Conservation (phyloP, 2,888 invertebrate species). For the Germaria angustata region DNA sequence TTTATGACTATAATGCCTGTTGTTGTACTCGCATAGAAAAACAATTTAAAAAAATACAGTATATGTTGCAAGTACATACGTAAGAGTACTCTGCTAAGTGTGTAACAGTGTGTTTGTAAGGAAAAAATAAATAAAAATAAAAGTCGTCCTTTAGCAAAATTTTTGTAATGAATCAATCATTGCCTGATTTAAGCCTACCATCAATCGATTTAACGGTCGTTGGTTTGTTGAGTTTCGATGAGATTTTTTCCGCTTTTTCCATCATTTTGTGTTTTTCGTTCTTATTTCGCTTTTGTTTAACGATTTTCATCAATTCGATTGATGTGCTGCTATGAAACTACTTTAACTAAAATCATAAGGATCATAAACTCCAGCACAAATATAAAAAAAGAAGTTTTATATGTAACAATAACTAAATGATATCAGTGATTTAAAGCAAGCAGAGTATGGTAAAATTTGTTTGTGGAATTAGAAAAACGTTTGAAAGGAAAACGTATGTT, state of each 20-base stretch:
- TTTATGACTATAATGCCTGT: slow-evolving; percentile 50
- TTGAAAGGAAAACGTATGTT: background rate
- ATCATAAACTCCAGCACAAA: slow-evolving; percentile 48
- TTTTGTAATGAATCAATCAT: slow-evolving; percentile 66
- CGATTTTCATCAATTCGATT: slow-evolving; percentile 50
- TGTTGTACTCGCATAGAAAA: slow-evolving; percentile 19
- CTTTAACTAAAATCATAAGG: slow-evolving; percentile 49
- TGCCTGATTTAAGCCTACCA: slow-evolving; percentile 66
- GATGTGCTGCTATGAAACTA: slow-evolving; percentile 43
- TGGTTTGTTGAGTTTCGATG: slow-evolving; percentile 62
- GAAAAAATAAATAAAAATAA: background rate
- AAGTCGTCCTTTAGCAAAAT: slow-evolving; percentile 35
- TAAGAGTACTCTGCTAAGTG: background rate
- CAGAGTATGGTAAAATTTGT: slow-evolving; percentile 20
- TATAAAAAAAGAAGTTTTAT: background rate
- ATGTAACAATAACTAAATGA: slow-evolving; percentile 47
- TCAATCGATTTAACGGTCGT: slow-evolving; percentile 67
- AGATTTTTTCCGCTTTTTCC: slow-evolving; percentile 28
- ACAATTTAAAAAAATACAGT: background rate
- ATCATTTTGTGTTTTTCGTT: background rate
- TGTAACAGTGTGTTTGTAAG: background rate
- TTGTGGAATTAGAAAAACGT: background rate
- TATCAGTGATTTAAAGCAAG: slow-evolving; percentile 45
- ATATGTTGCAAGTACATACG: background rate
- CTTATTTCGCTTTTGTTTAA: slow-evolving; percentile 36